Evolutionary conservation across 2,113 vertebrate genomes (phyloP).

Genomic region (Petroica traversi): DNA sequence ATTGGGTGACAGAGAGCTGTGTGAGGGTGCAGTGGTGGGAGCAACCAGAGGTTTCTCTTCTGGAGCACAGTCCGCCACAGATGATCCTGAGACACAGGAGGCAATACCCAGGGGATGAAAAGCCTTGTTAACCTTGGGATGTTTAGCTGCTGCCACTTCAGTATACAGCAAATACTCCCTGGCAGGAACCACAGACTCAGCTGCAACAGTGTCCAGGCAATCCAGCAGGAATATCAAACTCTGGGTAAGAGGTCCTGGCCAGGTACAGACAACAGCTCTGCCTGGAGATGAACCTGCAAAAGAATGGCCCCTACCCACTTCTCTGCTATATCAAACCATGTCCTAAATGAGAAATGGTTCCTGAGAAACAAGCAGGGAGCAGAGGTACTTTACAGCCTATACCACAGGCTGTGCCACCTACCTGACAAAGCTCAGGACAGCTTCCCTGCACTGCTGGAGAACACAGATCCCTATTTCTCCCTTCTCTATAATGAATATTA

Average conservation of each 20-base stretch:
- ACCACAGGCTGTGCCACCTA: background rate
- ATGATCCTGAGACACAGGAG: background rate
- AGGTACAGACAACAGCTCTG: background rate
- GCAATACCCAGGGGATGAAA: background rate
- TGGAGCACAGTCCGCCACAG: accelerated
- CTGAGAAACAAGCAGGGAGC: background rate
- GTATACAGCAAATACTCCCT: background rate
- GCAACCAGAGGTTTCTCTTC: background rate
- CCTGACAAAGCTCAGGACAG: background rate
- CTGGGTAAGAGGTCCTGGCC: background rate
- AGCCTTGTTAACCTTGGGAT: background rate
- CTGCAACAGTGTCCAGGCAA: background rate
- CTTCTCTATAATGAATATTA: background rate
- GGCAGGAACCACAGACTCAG: background rate
- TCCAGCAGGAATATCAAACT: background rate
- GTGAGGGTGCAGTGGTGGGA: background rate
- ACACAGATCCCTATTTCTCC: accelerated
- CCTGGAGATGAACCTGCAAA: background rate
- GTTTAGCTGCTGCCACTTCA: background rate
- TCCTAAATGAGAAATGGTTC: background rate
- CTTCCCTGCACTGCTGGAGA: background rate
- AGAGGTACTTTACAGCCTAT: background rate
- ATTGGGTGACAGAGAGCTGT: background rate
- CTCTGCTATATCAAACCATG: background rate
- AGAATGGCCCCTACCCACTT: background rate